A percentile compares a stretch with the other conserved stretches of the same genome.
Conservation (phyloP, 2,888 invertebrate species). For the Lycophotia porphyrea region DNA sequence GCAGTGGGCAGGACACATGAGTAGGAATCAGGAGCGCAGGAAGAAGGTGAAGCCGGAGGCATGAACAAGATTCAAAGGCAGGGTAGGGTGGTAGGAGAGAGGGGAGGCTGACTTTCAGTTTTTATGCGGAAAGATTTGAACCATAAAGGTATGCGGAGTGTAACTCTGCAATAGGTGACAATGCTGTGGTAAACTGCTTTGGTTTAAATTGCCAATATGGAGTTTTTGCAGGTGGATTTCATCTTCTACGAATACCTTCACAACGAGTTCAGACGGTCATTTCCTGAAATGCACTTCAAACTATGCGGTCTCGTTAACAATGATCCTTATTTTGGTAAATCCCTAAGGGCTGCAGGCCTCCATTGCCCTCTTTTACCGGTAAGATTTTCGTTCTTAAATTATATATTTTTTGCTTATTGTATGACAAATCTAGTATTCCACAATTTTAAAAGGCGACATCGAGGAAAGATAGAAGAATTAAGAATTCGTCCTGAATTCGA, state of each 20-base stretch:
- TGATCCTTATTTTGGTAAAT: slow-evolving; percentile 12
- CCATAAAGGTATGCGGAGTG: no score
- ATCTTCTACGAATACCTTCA: slow-evolving; percentile 40
- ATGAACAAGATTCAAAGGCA: no score
- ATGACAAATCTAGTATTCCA: not conserved
- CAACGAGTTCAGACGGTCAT: slow-evolving; percentile 39
- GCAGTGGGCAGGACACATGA: no score
- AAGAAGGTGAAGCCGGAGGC: no score
- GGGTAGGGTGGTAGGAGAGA: no score
- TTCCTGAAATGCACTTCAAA: slow-evolving; percentile 25
- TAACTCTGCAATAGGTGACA: no score
- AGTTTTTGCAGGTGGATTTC: slow-evolving; percentile 9
- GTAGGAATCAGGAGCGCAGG: no score
- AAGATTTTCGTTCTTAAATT: not conserved
- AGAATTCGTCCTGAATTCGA: not conserved
- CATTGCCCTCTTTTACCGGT: slow-evolving; percentile 25
- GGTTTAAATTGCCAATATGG: not conserved
- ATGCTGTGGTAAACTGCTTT: not conserved
- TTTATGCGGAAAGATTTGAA: no score
- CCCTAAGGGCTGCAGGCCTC: not conserved
- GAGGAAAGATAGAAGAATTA: not conserved
- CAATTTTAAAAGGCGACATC: not conserved
- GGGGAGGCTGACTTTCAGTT: no score
- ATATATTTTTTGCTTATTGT: not conserved
- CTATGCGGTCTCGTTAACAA: slow-evolving; percentile 15